These are phyloP conservation scores for Trissolcus japonicus DNA, from an alignment of 2,888 invertebrate genomes.

Conservation along the genomic window DNA sequence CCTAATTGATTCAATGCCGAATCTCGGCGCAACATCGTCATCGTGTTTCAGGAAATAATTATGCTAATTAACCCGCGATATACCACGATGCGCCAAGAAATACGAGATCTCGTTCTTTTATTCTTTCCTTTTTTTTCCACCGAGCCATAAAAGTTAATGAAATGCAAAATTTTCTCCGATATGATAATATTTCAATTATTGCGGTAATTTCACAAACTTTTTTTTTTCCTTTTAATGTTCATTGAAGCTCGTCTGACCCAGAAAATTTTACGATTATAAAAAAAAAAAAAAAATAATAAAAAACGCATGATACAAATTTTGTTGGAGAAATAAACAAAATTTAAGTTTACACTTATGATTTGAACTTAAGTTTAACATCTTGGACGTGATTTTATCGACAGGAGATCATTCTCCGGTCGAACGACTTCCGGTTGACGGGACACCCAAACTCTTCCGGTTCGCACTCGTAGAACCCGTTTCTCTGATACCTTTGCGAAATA, in stretches of 20 bases:
- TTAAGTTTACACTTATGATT: too few relatives aligned
- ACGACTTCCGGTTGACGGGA: constrained; percentile 42
- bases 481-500: neutral
- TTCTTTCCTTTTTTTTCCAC: too few relatives aligned
- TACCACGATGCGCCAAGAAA: neutral
- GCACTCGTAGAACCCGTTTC: neutral
- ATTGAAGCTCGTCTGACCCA: too few relatives aligned
- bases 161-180: neutral
- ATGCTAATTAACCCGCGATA: constrained; percentile 25
- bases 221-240: neutral
- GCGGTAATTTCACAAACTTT: neutral
- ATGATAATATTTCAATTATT: too few relatives aligned
- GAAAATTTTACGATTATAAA: too few relatives aligned
- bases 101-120: constrained; percentile 11
- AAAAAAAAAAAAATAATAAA: too few relatives aligned
- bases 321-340: too few relatives aligned
- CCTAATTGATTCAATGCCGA: constrained; percentile 40
- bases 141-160: too few relatives aligned
- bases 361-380: too few relatives aligned
- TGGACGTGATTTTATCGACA: constrained; percentile 10
- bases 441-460: constrained; percentile 36
- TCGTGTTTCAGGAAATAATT: constrained; percentile 35
- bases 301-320: too few relatives aligned
- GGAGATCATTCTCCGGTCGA: constrained; percentile 12
- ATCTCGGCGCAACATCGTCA: constrained; percentile 5